A percentile compares a stretch with the other conserved stretches of the same genome.
Conservation (phyloP, 2,113 vertebrate genomes). For the Sorex araneus region DNA sequence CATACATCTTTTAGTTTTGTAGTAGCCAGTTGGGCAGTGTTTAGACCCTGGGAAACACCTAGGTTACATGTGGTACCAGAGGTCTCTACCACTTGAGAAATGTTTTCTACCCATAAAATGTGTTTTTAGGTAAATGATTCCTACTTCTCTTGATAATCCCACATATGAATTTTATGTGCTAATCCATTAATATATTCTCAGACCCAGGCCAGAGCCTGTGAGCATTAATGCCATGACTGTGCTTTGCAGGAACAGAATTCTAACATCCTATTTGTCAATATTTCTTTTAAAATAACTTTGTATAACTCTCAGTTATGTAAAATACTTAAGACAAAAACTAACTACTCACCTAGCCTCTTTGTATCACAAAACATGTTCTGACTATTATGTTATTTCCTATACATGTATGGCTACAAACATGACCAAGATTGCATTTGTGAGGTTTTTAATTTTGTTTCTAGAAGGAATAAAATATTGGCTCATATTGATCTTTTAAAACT, state of each 20-base stretch:
- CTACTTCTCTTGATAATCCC: neutral
- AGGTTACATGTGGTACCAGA: no score
- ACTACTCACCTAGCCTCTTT: neutral
- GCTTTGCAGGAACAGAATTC: constrained; percentile 18
- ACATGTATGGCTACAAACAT: neutral
- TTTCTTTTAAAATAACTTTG: constrained; percentile 45
- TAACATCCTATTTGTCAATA: constrained; percentile 1
- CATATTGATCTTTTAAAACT: constrained; percentile 52
- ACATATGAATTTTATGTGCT: neutral
- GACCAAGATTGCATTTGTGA: neutral
- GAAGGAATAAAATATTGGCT: neutral
- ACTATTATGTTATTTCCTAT: neutral
- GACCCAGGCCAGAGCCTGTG: neutral
- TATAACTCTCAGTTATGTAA: constrained; percentile 31
- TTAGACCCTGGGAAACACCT: no score
- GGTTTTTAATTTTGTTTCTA: neutral
- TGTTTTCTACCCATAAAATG: neutral
- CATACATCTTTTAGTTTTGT: neutral
- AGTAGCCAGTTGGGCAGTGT: no score
- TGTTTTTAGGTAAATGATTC: neutral
- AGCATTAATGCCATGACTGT: neutral
- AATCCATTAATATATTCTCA: neutral
- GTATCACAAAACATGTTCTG: neutral
- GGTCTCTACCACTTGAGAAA: no score
- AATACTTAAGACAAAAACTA: neutral